These are phyloP conservation scores for Tonatia bakeri DNA, from an alignment of 2,113 vertebrate species.

Conservation along the genomic window DNA sequence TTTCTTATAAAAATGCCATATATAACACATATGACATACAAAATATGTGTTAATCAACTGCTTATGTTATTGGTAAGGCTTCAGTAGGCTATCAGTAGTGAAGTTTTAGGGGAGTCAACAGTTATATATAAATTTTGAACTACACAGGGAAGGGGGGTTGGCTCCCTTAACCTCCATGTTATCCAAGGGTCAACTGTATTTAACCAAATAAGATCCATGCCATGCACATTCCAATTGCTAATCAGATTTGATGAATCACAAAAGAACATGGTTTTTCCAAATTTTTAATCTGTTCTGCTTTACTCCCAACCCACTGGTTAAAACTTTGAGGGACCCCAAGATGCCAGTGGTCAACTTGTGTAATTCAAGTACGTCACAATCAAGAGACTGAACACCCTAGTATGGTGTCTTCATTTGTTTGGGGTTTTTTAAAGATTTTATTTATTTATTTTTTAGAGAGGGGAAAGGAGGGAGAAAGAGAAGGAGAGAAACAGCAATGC, in stretches of 20 bases:
- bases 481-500: too few relatives aligned
- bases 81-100: background rate
- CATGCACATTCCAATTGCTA: conserved; percentile 41
- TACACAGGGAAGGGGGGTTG: background rate
- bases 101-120: background rate
- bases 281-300: conserved; percentile 49
- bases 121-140: background rate
- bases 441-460: too few relatives aligned
- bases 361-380: background rate
- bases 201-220: conserved; percentile 37
- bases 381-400: background rate
- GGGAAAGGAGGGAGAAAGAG: too few relatives aligned
- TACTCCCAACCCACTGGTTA: background rate
- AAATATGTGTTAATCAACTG: background rate
- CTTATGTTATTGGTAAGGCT: background rate
- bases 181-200: background rate
- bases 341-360: conserved; percentile 40
- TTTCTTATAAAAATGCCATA: background rate
- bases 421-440: background rate
- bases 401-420: background rate
- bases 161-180: background rate
- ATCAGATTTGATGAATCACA: conserved; percentile 59
- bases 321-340: conserved; percentile 39
- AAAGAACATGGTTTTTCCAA: conserved; percentile 24
- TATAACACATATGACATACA: background rate